Percentiles rank a stretch among this genome's conserved stretches.
Conservation (phyloP, 2,797 vertebrate species). For the Amphiprion clarkii region DNA sequence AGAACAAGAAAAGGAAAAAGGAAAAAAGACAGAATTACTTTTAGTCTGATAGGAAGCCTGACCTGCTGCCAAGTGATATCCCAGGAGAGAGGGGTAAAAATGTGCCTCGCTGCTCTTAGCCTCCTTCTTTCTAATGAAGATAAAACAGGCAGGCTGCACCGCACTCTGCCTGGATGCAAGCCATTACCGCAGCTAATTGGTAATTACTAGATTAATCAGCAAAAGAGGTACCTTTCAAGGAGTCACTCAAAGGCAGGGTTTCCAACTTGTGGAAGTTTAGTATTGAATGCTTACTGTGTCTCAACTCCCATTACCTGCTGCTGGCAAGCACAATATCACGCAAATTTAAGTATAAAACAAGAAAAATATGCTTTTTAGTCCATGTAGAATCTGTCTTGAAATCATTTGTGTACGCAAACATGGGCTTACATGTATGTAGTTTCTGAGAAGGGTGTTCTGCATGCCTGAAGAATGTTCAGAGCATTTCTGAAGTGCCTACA, state of each 20-base stretch:
- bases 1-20: conserved; percentile 24
- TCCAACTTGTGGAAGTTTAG: conserved; percentile 29
- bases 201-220: conserved; percentile 75
- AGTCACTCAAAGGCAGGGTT: conserved; percentile 33
- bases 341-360: conserved; percentile 9
- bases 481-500: conserved; percentile 60
- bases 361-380: not conserved
- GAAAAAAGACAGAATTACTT: conserved; percentile 31
- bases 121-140: conserved; percentile 75
- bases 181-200: conserved; percentile 76
- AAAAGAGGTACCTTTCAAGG: conserved; percentile 47
- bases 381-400: conserved; percentile 5
- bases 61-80: conserved; percentile 71
- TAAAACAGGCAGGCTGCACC: conserved; percentile 67
- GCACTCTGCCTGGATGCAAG: conserved; percentile 63
- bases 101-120: conserved; percentile 48
- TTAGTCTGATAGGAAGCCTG: conserved; percentile 60
- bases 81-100: conserved; percentile 66
- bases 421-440: conserved; percentile 21
- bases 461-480: conserved; percentile 44
- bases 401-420: conserved; percentile 26
- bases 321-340: not conserved
- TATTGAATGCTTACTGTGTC: conserved; percentile 17
- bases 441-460: conserved; percentile 36
- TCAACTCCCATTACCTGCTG: not conserved